A percentile compares a stretch with the other conserved stretches of the same genome.
Conservation (phyloP, 2,113 vertebrate species). For the Ailurus styani region DNA sequence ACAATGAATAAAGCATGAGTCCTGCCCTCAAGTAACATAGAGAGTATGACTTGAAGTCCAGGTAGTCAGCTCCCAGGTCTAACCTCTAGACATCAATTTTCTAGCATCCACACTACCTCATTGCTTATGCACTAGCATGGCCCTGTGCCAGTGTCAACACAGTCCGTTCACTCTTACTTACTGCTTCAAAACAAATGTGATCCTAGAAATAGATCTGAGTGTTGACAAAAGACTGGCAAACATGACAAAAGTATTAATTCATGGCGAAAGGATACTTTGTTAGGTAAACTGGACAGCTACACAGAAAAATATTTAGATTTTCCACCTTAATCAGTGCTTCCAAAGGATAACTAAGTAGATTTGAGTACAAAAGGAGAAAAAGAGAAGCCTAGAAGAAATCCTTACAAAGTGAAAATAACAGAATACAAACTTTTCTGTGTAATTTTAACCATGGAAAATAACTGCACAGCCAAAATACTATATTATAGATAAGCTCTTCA, state of each 20-base stretch:
- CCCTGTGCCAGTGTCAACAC: too few species aligned
- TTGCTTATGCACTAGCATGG: neutral
- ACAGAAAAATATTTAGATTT: neutral
- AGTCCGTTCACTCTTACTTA: neutral
- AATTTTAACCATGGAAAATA: neutral
- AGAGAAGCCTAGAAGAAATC: neutral
- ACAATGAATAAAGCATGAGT: neutral
- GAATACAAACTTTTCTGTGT: neutral
- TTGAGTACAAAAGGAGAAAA: neutral
- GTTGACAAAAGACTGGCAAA: neutral
- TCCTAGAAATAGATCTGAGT: neutral
- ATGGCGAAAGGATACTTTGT: neutral
- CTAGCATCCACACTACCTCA: too few species aligned
- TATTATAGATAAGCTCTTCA: neutral
- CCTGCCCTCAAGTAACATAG: neutral
- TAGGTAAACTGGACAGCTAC: neutral
- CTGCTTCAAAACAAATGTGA: neutral
- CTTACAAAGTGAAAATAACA: neutral
- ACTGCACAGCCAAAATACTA: neutral
- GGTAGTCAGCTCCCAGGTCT: neutral
- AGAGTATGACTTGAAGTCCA: neutral
- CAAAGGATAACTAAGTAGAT: neutral
- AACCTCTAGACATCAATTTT: neutral
- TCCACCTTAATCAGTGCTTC: neutral
- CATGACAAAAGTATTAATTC: neutral